Percentiles rank a stretch among this genome's conserved stretches.
phyloP scores from a whole-genome alignment of 1,140 invertebrate genomes.

The Mactra quadrangularis region DNA sequence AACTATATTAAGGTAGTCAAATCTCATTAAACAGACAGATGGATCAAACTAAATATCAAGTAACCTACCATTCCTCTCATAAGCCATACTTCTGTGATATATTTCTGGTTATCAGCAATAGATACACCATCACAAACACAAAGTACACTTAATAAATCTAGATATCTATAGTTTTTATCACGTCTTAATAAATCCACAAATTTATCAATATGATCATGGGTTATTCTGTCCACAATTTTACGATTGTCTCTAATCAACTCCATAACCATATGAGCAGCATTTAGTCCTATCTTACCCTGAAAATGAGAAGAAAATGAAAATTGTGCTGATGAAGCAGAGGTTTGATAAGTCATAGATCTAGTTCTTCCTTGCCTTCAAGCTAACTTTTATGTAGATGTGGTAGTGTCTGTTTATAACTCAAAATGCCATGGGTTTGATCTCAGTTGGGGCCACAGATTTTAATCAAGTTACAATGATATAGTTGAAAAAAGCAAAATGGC shows the following conservation, averaged over 20 bases:
- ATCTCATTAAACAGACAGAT: too few relatives aligned
- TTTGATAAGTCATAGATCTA: neutral
- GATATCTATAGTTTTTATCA: conserved; percentile 81
- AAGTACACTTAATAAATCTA: conserved; percentile 80
- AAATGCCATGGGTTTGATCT: too few relatives aligned
- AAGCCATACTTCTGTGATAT: conserved; percentile 81
- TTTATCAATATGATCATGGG: conserved; percentile 78
- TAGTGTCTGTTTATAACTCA: neutral
- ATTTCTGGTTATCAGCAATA: conserved; percentile 81
- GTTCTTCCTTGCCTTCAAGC: too few relatives aligned
- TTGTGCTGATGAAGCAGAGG: neutral
- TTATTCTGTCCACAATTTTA: conserved; percentile 82
- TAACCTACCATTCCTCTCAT: conserved; percentile 61
- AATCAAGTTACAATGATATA: too few relatives aligned
- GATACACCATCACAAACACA: conserved; percentile 82
- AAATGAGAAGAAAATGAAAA: conserved; percentile 8
- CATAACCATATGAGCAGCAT: conserved; percentile 82
- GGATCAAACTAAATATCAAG: too few relatives aligned
- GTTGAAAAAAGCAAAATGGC: too few relatives aligned
- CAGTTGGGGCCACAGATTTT: too few relatives aligned
- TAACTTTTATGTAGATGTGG: neutral
- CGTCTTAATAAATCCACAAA: conserved; percentile 78
- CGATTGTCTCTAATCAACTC: conserved; percentile 82
- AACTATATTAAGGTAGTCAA: too few relatives aligned
- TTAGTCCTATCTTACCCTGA: conserved; percentile 79